A percentile compares a stretch with the other conserved stretches of the same genome.
Conservation (phyloP, 2,113 vertebrate genomes). For the Malurus alboscapulatus region DNA sequence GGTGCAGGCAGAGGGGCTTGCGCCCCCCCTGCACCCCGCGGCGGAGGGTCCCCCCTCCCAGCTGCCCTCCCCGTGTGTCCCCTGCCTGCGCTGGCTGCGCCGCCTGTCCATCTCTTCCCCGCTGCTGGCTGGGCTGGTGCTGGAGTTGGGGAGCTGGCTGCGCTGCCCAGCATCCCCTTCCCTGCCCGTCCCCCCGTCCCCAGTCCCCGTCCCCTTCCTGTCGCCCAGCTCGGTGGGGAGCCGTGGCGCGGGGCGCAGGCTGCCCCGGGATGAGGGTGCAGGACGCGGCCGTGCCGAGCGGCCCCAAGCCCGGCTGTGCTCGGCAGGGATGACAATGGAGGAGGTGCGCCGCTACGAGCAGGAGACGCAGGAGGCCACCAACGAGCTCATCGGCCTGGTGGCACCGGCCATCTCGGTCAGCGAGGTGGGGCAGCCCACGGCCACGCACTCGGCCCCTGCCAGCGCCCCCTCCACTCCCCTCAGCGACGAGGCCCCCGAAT, state of each 20-base stretch:
- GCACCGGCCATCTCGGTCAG: conserved; percentile 67
- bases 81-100: not conserved
- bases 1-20: not conserved
- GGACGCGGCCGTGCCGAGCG: not conserved
- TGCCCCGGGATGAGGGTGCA: not conserved
- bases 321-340: conserved; percentile 75
- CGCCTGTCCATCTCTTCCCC: not conserved
- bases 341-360: conserved; percentile 74
- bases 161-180: not conserved
- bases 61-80: not conserved
- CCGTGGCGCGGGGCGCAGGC: not conserved
- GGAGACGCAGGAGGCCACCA: conserved; percentile 76
- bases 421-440: conserved; percentile 20
- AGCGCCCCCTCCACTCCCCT: conserved; percentile 70
- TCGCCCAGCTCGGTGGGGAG: not conserved
- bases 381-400: conserved; percentile 72
- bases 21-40: not conserved
- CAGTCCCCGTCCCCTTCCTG: not conserved
- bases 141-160: not conserved
- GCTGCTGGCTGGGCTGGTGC: not conserved
- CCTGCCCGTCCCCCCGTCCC: not conserved
- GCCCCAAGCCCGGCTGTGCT: conserved; percentile 32
- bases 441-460: conserved; percentile 58
- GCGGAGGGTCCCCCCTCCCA: not conserved
- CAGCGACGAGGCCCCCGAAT: conserved; percentile 68